Conservation (phyloP, 2,888 invertebrate genomes). For the Zaprionus obscuricornis region DNA sequence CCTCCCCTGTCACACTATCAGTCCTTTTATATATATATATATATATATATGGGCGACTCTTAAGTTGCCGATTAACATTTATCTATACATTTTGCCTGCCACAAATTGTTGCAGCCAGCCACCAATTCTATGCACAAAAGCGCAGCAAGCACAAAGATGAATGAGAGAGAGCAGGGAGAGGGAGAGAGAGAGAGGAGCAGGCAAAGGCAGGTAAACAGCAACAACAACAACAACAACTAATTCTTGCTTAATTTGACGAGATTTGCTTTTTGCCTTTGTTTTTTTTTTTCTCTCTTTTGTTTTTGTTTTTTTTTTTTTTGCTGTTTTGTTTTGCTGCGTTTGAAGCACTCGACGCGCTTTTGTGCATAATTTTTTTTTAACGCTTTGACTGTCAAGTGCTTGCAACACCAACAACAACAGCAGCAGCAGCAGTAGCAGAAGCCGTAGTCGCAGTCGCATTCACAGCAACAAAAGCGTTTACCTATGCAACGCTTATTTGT, state of each 20-base stretch:
- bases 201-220: neutral
- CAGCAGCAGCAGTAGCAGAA: constrained; percentile 3
- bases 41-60: constrained; percentile 6
- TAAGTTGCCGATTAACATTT: constrained; percentile 58
- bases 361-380: constrained; percentile 66
- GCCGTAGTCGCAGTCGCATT: neutral
- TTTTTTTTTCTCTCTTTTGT: constrained; percentile 13
- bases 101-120: constrained; percentile 12
- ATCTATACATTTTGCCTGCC: constrained; percentile 29
- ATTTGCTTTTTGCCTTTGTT: constrained; percentile 24
- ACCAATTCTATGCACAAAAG: too few relatives aligned
- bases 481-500: too few relatives aligned
- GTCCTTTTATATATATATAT: too few relatives aligned
- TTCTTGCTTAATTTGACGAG: constrained; percentile 30
- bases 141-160: neutral
- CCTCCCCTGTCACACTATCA: neutral
- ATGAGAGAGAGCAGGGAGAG: neutral
- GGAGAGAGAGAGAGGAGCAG: neutral
- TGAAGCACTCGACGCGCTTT: constrained; percentile 65
- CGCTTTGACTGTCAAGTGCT: constrained; percentile 72
- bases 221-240: too few relatives aligned
- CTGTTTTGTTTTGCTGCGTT: constrained; percentile 35
- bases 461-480: too few relatives aligned
- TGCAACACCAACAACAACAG: constrained; percentile 29
- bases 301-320: constrained; percentile 14